Evolutionary conservation across 2,113 vertebrate genomes (phyloP).

Genomic region (Chlorocebus sabaeus): DNA sequence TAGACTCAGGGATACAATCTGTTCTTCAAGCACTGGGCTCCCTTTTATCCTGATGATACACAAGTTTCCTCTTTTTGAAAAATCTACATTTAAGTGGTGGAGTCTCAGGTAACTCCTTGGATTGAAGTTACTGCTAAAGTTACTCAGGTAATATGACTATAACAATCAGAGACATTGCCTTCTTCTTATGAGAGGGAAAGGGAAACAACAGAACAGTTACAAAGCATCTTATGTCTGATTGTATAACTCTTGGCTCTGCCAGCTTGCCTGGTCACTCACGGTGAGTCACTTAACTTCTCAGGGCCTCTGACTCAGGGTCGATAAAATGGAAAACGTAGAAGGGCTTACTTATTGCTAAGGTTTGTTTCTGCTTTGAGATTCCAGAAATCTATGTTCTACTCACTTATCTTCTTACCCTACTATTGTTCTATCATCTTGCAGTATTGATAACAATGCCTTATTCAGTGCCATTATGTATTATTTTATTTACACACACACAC

Average conservation of each 20-base stretch:
- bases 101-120: conserved; percentile 9
- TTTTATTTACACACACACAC: neutral
- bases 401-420: neutral
- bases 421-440: neutral
- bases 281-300: neutral
- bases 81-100: neutral
- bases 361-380: neutral
- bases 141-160: neutral
- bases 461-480: neutral
- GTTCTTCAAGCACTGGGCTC: neutral
- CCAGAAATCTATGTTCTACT: neutral
- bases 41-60: conserved; percentile 28
- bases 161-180: neutral
- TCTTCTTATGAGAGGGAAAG: neutral
- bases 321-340: neutral
- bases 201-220: neutral
- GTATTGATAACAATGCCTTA: neutral
- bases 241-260: neutral
- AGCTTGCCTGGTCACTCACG: neutral
- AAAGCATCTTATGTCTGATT: neutral
- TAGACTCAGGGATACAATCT: neutral
- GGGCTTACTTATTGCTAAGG: neutral
- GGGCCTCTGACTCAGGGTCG: neutral
- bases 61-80: neutral
- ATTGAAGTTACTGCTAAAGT: neutral